phyloP scores from a whole-genome alignment of 1,140 invertebrate genomes.

The Drosophila ficusphila region DNA sequence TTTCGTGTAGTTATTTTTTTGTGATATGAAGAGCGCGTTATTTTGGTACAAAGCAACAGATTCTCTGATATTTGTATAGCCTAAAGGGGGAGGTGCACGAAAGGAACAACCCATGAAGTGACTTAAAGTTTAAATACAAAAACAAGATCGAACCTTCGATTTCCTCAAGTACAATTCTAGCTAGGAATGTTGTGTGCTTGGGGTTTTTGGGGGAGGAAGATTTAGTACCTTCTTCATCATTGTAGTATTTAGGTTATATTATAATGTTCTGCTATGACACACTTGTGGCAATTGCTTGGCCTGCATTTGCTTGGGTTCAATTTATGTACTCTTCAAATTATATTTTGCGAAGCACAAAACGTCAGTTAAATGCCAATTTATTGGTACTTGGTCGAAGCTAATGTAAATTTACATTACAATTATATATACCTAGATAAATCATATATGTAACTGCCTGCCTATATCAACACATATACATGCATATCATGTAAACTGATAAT shows the following conservation, averaged over 20 bases:
- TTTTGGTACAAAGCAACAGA: constrained; percentile 68
- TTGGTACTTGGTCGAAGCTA: constrained; percentile 80
- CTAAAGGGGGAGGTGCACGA: constrained; percentile 12
- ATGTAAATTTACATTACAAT: constrained; percentile 61
- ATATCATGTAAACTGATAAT: constrained; percentile 31
- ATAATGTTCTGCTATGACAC: constrained; percentile 62
- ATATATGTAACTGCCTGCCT: constrained; percentile 25
- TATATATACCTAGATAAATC: constrained; percentile 37
- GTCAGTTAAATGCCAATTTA: constrained; percentile 81
- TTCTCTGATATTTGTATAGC: constrained; percentile 25
- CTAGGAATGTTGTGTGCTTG: constrained; percentile 40
- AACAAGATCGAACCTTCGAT: neutral
- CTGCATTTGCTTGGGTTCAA: constrained; percentile 27
- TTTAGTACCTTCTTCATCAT: constrained; percentile 3
- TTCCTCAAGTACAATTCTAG: constrained; percentile 6
- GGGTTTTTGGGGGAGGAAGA: neutral
- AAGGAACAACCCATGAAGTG: constrained; percentile 39
- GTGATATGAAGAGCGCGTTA: constrained; percentile 66
- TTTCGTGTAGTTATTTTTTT: constrained; percentile 38
- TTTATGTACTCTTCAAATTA: constrained; percentile 18
- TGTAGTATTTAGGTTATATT: constrained; percentile 6
- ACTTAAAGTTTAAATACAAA: constrained; percentile 21
- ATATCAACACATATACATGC: constrained; percentile 49
- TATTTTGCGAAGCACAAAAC: constrained; percentile 69
- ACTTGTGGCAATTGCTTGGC: constrained; percentile 38